These are phyloP conservation scores for Eriocheir sinensis DNA, from an alignment of 1,140 invertebrate species.

Conservation along the genomic window DNA sequence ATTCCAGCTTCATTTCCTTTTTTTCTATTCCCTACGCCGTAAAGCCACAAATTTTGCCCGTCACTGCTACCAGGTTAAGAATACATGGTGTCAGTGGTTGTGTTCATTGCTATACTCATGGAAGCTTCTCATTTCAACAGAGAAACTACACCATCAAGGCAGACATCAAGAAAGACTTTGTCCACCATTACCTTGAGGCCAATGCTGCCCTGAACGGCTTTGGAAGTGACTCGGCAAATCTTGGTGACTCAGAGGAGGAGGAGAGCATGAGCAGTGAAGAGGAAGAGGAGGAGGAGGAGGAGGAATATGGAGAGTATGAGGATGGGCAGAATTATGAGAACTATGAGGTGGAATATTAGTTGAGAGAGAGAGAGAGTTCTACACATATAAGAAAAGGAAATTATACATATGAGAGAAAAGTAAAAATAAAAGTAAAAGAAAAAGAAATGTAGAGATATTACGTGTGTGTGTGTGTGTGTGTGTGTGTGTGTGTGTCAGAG, in stretches of 20 bases:
- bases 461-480: conserved; percentile 8
- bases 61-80: neutral
- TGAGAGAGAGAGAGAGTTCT: neutral
- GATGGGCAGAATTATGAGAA: neutral
- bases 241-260: neutral
- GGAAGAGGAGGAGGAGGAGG: conserved; percentile 8
- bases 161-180: conserved; percentile 52
- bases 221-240: neutral
- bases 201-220: conserved; percentile 33
- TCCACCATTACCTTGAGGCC: conserved; percentile 29
- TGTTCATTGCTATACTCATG: no score
- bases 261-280: neutral
- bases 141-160: conserved; percentile 18
- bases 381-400: neutral
- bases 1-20: neutral
- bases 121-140: conserved; percentile 29
- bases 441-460: neutral
- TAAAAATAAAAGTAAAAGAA: neutral
- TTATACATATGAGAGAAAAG: neutral
- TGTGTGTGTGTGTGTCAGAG: neutral
- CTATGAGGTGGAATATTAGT: neutral
- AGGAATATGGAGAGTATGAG: conserved; percentile 38
- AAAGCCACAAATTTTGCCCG: neutral
- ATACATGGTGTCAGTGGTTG: neutral
- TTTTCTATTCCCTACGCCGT: no score